phyloP scores from a whole-genome alignment of 2,888 invertebrate genomes.

The Thymelicus sylvestris region DNA sequence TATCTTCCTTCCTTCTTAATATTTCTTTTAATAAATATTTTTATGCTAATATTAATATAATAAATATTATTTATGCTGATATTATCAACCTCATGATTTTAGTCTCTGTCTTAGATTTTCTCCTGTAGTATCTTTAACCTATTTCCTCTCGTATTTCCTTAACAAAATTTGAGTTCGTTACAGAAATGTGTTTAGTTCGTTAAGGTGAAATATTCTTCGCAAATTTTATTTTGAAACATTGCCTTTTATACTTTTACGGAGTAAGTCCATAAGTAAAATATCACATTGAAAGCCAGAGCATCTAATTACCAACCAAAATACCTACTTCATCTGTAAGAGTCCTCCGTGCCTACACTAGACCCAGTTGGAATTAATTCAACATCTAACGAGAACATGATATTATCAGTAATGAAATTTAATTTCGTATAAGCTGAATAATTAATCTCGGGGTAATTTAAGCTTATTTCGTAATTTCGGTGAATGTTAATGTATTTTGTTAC shows the following conservation, averaged over 20 bases:
- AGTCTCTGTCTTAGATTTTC: no score
- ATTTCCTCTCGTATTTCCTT: no score
- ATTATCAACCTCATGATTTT: no score
- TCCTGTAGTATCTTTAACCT: no score
- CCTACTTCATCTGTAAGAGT: slow-evolving; percentile 1
- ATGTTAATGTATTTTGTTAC: neutral
- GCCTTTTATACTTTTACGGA: neutral
- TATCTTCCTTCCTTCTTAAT: no score
- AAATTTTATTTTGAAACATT: neutral
- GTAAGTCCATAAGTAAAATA: neutral
- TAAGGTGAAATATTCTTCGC: neutral
- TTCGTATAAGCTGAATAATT: neutral
- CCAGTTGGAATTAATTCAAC: slow-evolving; percentile 9
- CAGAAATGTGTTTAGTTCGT: neutral
- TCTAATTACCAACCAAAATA: slow-evolving; percentile 10
- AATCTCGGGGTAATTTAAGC: neutral
- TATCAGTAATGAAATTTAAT: slow-evolving; percentile 2
- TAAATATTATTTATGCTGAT: no score
- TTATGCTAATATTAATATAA: no score
- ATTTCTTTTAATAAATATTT: no score
- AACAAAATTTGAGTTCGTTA: neutral
- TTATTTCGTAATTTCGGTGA: neutral
- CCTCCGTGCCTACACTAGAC: neutral
- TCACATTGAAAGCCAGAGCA: neutral
- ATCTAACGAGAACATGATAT: slow-evolving; percentile 4